Conservation (phyloP, 2,888 invertebrate genomes). For the Serripes groenlandicus region DNA sequence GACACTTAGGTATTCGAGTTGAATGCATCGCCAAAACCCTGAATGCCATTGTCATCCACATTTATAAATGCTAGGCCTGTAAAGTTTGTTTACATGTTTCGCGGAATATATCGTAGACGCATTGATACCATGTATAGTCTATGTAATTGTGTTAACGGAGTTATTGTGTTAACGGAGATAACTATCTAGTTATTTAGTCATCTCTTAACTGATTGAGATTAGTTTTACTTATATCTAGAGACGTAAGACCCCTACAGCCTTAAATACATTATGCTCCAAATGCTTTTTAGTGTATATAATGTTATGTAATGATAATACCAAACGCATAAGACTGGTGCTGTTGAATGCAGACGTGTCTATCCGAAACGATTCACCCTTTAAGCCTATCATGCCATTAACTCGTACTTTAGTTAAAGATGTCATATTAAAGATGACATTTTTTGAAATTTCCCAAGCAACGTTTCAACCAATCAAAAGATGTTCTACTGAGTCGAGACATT, state of each 20-base stretch:
- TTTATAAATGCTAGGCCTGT: neutral
- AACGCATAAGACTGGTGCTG: neutral
- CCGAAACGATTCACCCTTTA: neutral
- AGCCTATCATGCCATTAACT: neutral
- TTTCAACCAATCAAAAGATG: neutral
- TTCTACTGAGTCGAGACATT: neutral
- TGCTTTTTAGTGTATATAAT: too few relatives aligned
- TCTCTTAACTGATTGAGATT: constrained; percentile 3
- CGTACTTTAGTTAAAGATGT: neutral
- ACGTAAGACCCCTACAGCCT: too few relatives aligned
- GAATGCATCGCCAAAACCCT: neutral
- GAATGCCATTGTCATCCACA: constrained; percentile 18
- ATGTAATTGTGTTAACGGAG: constrained; percentile 12
- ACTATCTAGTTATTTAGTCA: neutral
- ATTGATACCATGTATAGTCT: neutral
- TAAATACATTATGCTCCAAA: too few relatives aligned
- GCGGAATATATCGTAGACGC: neutral
- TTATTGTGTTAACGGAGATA: constrained; percentile 29
- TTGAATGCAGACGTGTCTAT: constrained; percentile 7
- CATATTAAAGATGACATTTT: neutral
- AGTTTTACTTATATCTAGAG: constrained; percentile 30
- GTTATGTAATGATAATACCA: too few relatives aligned
- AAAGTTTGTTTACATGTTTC: constrained; percentile 5
- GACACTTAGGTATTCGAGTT: neutral
- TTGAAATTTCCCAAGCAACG: neutral